These are phyloP conservation scores for Dioctria linearis DNA, from an alignment of 2,888 invertebrate species.

Conservation along the genomic window DNA sequence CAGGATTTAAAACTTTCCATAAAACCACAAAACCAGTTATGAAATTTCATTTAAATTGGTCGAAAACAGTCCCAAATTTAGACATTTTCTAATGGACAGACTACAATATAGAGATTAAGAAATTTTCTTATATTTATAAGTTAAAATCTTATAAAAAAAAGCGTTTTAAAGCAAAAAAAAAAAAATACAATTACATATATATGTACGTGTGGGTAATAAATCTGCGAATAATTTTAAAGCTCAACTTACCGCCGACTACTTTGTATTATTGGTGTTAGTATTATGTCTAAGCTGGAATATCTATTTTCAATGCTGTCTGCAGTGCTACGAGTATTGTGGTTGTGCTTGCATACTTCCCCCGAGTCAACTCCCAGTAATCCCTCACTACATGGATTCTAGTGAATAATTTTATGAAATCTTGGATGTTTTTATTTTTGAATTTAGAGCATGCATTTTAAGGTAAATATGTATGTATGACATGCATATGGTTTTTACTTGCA, in stretches of 20 bases:
- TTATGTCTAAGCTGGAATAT: constrained; percentile 72
- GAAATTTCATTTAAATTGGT: too few species aligned
- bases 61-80: too few species aligned
- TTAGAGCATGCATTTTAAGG: too few species aligned
- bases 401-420: constrained; percentile 47
- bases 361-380: constrained; percentile 60
- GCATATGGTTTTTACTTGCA: too few species aligned
- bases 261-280: constrained; percentile 72
- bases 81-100: background rate
- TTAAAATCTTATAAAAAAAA: background rate
- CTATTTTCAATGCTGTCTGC: constrained; percentile 66
- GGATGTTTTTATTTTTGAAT: background rate
- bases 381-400: constrained; percentile 61
- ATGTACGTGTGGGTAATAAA: too few species aligned
- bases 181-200: background rate
- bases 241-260: constrained; percentile 72
- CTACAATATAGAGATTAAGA: background rate
- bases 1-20: too few species aligned
- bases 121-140: too few species aligned
- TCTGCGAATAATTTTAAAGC: background rate
- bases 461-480: too few species aligned
- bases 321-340: constrained; percentile 35
- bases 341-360: constrained; percentile 28
- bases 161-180: background rate
- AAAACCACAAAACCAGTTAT: too few species aligned